Evolutionary conservation across 1,140 invertebrate genomes (phyloP).

Genomic region (Drosophila kohkoa): DNA sequence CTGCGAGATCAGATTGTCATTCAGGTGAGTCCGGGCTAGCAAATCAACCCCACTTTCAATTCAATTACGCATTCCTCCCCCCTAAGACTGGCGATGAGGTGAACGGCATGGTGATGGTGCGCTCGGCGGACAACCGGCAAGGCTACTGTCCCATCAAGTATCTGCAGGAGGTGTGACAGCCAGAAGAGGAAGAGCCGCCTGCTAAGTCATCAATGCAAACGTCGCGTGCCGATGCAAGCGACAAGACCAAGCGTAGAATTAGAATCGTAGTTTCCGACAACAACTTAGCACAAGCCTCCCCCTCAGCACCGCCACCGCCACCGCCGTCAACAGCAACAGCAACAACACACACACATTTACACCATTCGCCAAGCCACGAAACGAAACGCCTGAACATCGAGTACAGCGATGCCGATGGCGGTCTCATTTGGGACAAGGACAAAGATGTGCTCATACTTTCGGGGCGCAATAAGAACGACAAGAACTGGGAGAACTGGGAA

Average conservation of each 20-base stretch:
- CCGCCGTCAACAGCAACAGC: conserved; percentile 8
- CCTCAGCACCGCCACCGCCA: conserved; percentile 28
- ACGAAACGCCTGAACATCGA: conserved; percentile 77
- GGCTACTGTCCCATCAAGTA: conserved; percentile 93
- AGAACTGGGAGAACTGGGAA: conserved; percentile 85
- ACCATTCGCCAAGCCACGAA: conserved; percentile 39
- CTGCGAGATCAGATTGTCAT: conserved; percentile 91
- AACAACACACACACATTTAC: conserved; percentile 36
- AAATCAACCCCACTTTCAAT: neutral
- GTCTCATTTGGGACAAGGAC: conserved; percentile 66
- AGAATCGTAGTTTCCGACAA: conserved; percentile 81
- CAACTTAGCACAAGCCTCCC: conserved; percentile 54
- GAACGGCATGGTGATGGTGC: conserved; percentile 96
- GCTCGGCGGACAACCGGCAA: conserved; percentile 94
- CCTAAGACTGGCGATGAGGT: conserved; percentile 92
- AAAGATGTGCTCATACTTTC: conserved; percentile 62
- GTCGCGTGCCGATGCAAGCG: conserved; percentile 62
- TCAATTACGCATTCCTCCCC: neutral
- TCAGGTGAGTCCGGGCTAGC: conserved; percentile 84
- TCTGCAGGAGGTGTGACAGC: conserved; percentile 93
- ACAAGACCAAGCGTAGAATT: conserved; percentile 84
- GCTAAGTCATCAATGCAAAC: conserved; percentile 74
- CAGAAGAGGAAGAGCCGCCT: conserved; percentile 85
- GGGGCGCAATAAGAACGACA: conserved; percentile 82
- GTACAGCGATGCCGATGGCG: conserved; percentile 66